phyloP scores from a whole-genome alignment of 2,113 vertebrate genomes.

The Symphodus melops region DNA sequence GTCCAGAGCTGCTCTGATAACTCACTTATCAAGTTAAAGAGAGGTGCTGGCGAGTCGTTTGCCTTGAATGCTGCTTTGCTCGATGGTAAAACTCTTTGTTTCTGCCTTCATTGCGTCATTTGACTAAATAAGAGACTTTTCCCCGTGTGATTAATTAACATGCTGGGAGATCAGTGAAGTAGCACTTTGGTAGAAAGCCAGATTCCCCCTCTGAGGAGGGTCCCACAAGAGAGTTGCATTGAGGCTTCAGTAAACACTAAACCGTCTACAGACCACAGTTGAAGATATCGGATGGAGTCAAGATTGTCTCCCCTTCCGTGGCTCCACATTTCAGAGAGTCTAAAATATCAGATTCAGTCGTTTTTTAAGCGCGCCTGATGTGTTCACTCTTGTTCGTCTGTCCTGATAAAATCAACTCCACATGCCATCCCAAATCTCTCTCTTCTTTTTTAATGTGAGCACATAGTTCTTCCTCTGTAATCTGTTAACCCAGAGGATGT shows the following conservation, averaged over 20 bases:
- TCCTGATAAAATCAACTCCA: background rate
- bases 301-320: background rate
- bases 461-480: background rate
- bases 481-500: background rate
- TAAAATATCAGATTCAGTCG: background rate
- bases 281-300: background rate
- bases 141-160: background rate
- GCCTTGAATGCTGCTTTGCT: too few species aligned
- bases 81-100: background rate
- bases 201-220: background rate
- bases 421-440: background rate
- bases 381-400: background rate
- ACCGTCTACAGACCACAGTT: background rate
- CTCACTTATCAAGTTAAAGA: background rate
- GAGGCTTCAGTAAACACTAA: background rate
- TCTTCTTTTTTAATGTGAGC: background rate
- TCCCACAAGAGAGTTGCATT: background rate
- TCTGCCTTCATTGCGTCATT: background rate
- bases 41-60: background rate
- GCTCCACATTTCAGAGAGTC: background rate
- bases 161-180: background rate
- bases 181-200: slow-evolving; percentile 1
- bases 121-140: background rate
- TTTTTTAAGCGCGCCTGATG: background rate
- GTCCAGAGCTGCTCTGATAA: background rate